Base-by-base conservation (phyloP, 2,888 invertebrate species). In the Pachliopta kotzebuea region DNA sequence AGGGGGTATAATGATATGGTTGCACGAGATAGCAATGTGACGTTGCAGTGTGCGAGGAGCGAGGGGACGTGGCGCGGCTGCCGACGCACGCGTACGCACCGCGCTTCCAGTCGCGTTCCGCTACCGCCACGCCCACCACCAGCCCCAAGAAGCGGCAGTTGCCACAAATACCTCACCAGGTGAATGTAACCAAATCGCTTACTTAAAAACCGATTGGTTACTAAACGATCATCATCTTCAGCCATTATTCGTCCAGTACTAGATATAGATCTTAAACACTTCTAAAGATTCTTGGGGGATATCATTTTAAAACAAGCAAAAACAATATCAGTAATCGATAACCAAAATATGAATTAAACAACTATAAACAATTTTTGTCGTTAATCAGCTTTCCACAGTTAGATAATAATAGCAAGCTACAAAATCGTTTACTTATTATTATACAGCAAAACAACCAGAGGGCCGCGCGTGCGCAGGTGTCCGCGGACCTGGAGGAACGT, bases 111-210 rank as follows among this genome's bases (percentile, higher is more conserved):
- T 96, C 96, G 66, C 94, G 96, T 58, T 97, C 97, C 63, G 97
- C 97, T 69, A 98, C 97, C 66, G 97, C 96, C 74, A 98, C 98
- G 62, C 98, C 98, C 62, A 97, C 97, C 66, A 97, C 98, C 68
- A 98, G 98, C 72, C 98, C 98, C 61, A 98, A 98, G 92, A 98
- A 98, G 92, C 94, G 99, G 73, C 98, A 98, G 91, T 94, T 99
- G 80, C 99, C 99, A 72, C 97, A 98, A 91, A 98, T 98, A 84
- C 98, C 98, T 72, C 93, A 88, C 71, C 89, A 90, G 86, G 90
- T 90, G 70, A 14, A 37, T 37, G 11, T 37, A 37, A 37, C 14
- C 37, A 11, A 37, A 3, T 11, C 14, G 37, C 11, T 37, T 37
- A 11, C 14, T 37, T 37, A 37, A 37, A 1, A 14, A 11, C 37